Percentiles rank a stretch among this genome's conserved stretches.
These are phyloP conservation scores for Drosophila elegans DNA, from an alignment of 1,140 invertebrate species.

Conservation along the genomic window DNA sequence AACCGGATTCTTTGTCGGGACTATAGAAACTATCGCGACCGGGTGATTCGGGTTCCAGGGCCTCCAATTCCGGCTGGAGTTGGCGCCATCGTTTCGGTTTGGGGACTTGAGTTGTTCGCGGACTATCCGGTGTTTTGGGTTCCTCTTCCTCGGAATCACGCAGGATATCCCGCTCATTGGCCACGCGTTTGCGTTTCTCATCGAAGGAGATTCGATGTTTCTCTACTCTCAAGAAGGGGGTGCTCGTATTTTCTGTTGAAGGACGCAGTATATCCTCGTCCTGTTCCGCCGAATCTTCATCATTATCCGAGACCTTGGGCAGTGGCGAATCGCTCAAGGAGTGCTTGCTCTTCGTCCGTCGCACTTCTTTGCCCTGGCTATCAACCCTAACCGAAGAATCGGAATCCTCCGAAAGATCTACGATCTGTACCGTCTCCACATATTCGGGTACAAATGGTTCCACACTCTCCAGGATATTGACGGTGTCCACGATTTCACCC, in stretches of 20 bases:
- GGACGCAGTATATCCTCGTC: slow-evolving; percentile 61
- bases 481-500: slow-evolving; percentile 80
- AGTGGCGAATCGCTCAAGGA: slow-evolving; percentile 52
- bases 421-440: slow-evolving; percentile 83
- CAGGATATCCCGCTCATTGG: slow-evolving; percentile 78
- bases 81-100: slow-evolving; percentile 66
- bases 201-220: slow-evolving; percentile 83
- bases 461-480: slow-evolving; percentile 82
- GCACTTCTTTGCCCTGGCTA: slow-evolving; percentile 57
- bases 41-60: slow-evolving; percentile 67
- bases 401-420: slow-evolving; percentile 80
- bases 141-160: slow-evolving; percentile 80
- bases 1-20: slow-evolving; percentile 87
- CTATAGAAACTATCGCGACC: slow-evolving; percentile 88
- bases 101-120: slow-evolving; percentile 29
- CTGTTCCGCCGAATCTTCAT: slow-evolving; percentile 10
- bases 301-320: slow-evolving; percentile 21
- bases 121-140: slow-evolving; percentile 23
- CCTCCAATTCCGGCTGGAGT: slow-evolving; percentile 64
- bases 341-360: slow-evolving; percentile 71
- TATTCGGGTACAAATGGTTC: slow-evolving; percentile 80
- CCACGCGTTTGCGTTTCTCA: slow-evolving; percentile 79
- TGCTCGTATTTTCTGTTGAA: slow-evolving; percentile 61
- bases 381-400: slow-evolving; percentile 75
- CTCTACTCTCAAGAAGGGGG: slow-evolving; percentile 72